Evolutionary conservation across 2,797 vertebrate species (phyloP).

Genomic region (Odontamblyopus rebecca): DNA sequence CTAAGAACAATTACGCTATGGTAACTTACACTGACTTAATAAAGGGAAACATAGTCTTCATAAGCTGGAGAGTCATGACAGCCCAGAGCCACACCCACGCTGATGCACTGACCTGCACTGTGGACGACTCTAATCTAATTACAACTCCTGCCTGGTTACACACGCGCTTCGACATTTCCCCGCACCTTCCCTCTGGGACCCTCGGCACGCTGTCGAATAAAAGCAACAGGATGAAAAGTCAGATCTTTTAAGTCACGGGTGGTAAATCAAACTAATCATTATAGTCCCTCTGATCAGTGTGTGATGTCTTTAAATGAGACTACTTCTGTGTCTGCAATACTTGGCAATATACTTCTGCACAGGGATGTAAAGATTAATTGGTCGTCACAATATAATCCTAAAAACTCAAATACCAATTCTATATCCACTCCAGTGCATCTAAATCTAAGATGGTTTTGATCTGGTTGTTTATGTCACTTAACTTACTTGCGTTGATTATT

Average conservation of each 20-base stretch:
- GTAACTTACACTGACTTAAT: too few species aligned
- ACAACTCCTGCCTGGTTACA: constrained; percentile 44
- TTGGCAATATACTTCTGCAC: neutral
- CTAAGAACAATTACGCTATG: too few species aligned
- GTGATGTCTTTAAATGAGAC: constrained; percentile 81
- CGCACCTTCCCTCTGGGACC: constrained; percentile 33
- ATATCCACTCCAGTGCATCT: neutral
- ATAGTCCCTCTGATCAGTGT: neutral
- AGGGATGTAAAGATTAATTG: neutral
- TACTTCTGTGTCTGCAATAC: neutral
- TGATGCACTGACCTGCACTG: constrained; percentile 44
- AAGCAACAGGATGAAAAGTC: constrained; percentile 23
- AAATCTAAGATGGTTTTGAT: neutral
- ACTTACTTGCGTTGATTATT: too few species aligned
- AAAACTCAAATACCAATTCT: neutral
- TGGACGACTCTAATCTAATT: constrained; percentile 52
- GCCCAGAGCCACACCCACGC: constrained; percentile 20
- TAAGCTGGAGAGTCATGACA: constrained; percentile 25
- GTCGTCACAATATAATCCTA: neutral
- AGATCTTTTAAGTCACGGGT: neutral
- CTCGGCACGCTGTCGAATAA: constrained; percentile 36
- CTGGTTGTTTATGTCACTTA: neutral
- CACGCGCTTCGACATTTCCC: constrained; percentile 25
- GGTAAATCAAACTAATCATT: constrained; percentile 6
- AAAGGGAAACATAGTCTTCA: constrained; percentile 12